phyloP scores from a whole-genome alignment of 2,888 invertebrate genomes.

The Phaedon cochleariae region DNA sequence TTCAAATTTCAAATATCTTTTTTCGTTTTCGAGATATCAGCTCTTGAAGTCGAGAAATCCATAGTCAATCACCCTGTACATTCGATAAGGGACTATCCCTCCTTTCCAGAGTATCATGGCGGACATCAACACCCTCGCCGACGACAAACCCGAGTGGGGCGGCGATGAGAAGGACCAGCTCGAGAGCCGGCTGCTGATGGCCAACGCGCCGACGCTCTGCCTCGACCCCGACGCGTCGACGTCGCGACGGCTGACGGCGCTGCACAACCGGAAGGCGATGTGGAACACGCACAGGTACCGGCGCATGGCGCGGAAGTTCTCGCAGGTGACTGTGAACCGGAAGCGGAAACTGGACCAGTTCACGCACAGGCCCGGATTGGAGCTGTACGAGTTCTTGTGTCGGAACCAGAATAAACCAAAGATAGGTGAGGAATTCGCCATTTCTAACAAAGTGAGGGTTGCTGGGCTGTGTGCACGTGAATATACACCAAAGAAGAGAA shows the following conservation, averaged over 20 bases:
- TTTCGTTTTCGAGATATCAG: too few relatives aligned
- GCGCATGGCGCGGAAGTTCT: conserved; percentile 79
- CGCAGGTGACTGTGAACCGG: conserved; percentile 81
- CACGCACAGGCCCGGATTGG: conserved; percentile 80
- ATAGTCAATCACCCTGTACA: too few relatives aligned
- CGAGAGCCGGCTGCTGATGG: conserved; percentile 86
- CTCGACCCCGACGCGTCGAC: conserved; percentile 88
- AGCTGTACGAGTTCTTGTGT: conserved; percentile 75
- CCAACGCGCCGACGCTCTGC: conserved; percentile 87
- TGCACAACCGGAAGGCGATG: conserved; percentile 77
- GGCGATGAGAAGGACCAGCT: conserved; percentile 79
- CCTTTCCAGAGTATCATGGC: conserved; percentile 55
- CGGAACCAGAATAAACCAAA: conserved; percentile 63
- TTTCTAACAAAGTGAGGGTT: too few relatives aligned
- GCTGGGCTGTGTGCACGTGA: too few relatives aligned
- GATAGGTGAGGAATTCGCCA: conserved; percentile 51
- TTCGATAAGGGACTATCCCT: too few relatives aligned
- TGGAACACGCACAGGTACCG: conserved; percentile 79
- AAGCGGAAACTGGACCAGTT: conserved; percentile 88
- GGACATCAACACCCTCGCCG: conserved; percentile 55
- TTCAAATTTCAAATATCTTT: too few relatives aligned
- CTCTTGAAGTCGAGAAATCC: too few relatives aligned
- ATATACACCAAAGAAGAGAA: too few relatives aligned
- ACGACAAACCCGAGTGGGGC: conserved; percentile 68
- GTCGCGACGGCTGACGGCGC: conserved; percentile 76